Conservation (phyloP, 2,888 invertebrate genomes). For the Stomorhina lunata region DNA sequence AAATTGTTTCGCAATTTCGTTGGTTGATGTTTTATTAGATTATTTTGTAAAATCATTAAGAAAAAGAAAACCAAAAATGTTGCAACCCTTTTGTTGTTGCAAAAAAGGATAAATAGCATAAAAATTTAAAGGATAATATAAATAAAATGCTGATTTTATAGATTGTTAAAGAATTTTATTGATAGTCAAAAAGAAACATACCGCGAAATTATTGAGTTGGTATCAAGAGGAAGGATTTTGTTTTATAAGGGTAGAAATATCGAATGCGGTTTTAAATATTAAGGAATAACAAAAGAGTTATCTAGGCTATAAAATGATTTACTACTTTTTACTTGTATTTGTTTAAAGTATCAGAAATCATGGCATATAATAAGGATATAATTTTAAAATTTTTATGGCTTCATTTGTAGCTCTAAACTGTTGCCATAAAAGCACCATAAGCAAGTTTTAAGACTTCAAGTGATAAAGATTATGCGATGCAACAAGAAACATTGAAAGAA, state of each 20-base stretch:
- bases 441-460: too few relatives aligned
- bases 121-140: not conserved
- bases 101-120: not conserved
- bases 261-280: not conserved
- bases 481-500: too few relatives aligned
- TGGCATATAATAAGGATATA: not conserved
- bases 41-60: constrained; percentile 32
- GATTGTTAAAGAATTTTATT: constrained; percentile 35
- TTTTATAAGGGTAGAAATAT: not conserved
- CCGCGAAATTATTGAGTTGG: constrained; percentile 18
- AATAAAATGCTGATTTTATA: constrained; percentile 5
- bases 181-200: not conserved
- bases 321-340: not conserved
- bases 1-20: constrained; percentile 19
- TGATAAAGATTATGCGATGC: too few relatives aligned
- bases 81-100: constrained; percentile 46
- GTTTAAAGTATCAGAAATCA: not conserved
- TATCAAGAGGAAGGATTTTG: not conserved
- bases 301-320: not conserved
- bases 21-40: constrained; percentile 27
- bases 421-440: too few relatives aligned
- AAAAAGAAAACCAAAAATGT: constrained; percentile 17
- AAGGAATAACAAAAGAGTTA: not conserved
- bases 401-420: too few relatives aligned
- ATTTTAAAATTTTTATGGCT: too few relatives aligned